These are phyloP conservation scores for Paraescarpia echinospica DNA, from an alignment of 1,140 invertebrate species.

Conservation along the genomic window DNA sequence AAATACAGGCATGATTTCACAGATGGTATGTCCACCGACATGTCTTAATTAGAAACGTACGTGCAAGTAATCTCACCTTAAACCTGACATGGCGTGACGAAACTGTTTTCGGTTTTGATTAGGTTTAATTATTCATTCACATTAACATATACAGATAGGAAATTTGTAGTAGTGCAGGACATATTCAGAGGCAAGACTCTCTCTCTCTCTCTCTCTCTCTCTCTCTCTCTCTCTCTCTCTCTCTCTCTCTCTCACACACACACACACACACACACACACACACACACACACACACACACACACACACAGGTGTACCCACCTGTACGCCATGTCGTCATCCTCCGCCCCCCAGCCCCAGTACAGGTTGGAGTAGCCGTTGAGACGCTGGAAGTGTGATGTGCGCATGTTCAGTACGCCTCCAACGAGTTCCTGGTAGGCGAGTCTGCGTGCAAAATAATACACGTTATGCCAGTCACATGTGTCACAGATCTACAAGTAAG, in stretches of 20 bases:
- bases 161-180: background rate
- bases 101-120: slow-evolving; percentile 3
- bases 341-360: slow-evolving; percentile 78
- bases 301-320: slow-evolving; percentile 32
- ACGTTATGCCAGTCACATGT: background rate
- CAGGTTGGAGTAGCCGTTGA: slow-evolving; percentile 91
- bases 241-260: too few relatives aligned
- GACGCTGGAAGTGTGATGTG: slow-evolving; percentile 65
- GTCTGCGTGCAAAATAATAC: slow-evolving; percentile 61
- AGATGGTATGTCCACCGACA: background rate
- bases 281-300: background rate
- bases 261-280: background rate
- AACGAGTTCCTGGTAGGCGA: slow-evolving; percentile 87
- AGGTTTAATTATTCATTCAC: background rate
- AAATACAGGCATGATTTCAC: background rate
- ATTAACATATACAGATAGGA: background rate
- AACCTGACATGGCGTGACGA: background rate
- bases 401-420: slow-evolving; percentile 69
- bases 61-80: background rate
- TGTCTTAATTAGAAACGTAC: background rate
- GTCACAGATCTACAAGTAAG: background rate
- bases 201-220: too few relatives aligned
- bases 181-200: background rate
- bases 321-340: slow-evolving; percentile 73
- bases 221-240: too few relatives aligned